phyloP scores from a whole-genome alignment of 2,888 invertebrate genomes.

The Fragum sueziense region DNA sequence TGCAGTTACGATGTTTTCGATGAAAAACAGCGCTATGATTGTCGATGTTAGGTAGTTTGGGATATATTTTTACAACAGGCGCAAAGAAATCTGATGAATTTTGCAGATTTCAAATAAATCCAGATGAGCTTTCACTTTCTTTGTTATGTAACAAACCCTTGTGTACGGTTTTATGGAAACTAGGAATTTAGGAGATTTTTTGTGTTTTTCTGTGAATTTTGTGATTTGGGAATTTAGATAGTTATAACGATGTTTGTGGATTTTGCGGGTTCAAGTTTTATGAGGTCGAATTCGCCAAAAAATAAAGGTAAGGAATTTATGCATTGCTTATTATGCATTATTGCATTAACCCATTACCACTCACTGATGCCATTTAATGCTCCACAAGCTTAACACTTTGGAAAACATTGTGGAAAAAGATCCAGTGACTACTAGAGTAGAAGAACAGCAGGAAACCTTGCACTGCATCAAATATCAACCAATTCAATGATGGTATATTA shows the following conservation, averaged over 20 bases:
- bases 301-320: conserved; percentile 22
- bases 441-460: too few relatives aligned
- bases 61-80: neutral
- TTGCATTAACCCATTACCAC: too few relatives aligned
- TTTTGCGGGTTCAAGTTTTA: conserved; percentile 37
- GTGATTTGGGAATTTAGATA: neutral
- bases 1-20: too few relatives aligned
- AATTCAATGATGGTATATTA: too few relatives aligned
- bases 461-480: too few relatives aligned
- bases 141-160: neutral
- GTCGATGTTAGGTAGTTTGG: neutral
- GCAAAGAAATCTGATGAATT: neutral
- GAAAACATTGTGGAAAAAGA: too few relatives aligned
- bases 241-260: conserved; percentile 38
- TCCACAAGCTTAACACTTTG: too few relatives aligned
- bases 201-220: neutral
- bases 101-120: conserved; percentile 6
- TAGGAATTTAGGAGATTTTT: neutral
- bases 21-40: too few relatives aligned
- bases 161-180: neutral
- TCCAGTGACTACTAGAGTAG: too few relatives aligned
- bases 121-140: neutral
- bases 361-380: too few relatives aligned
- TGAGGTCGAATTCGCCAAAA: conserved; percentile 5
- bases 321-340: too few relatives aligned